Base-by-base conservation (phyloP, 2,888 invertebrate species). In the Trileptium ribeirensis region DNA sequence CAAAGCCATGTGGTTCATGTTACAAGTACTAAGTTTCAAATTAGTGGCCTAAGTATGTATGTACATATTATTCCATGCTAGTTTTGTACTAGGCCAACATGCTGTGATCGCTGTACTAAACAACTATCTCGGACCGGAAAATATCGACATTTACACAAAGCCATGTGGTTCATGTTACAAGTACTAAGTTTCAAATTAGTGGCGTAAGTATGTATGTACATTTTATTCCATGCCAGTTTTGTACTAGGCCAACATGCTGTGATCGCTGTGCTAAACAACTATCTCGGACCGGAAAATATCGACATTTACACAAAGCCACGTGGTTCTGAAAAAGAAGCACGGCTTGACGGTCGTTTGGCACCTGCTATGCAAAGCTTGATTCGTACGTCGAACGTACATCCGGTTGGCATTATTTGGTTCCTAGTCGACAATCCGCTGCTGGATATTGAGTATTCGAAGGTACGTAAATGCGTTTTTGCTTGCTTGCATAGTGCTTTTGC, bases 201-300 rank as follows among this genome's bases (percentile, higher is more conserved):
- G n/a, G n/a, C n/a, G n/a, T n/a, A n/a, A n/a, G n/a, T n/a, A n/a
- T n/a, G n/a, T n/a, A n/a, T n/a, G n/a, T n/a, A n/a, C n/a, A n/a
- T n/a, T n/a, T n/a, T n/a, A n/a, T n/a, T n/a, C n/a, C n/a, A n/a
- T n/a, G n/a, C n/a, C n/a, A n/a, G n/a, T n/a, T 79, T 67, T 19
- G 74, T 84, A 85, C 67, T 80, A 89, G 90, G 96, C 0, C 95
- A 96, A 89, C 96, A 97, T 87, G 92, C 93, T 86, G 95, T 95
- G 85, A 97, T 96, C 0, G 93, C 95, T 1, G 93, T 94, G 0
- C 99, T 99, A 84, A 97, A 97, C 89, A 97, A 96, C 89, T 98
- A 93, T 88, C 92, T 99, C 84, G 93, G 95, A 33, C 92, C 92
- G 86, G 91, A 92, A 83, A 94, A 94, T 85, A 91, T 99, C 77